Conservation (phyloP, 2,113 vertebrate genomes). For the Hydrochoerus hydrochaeris region DNA sequence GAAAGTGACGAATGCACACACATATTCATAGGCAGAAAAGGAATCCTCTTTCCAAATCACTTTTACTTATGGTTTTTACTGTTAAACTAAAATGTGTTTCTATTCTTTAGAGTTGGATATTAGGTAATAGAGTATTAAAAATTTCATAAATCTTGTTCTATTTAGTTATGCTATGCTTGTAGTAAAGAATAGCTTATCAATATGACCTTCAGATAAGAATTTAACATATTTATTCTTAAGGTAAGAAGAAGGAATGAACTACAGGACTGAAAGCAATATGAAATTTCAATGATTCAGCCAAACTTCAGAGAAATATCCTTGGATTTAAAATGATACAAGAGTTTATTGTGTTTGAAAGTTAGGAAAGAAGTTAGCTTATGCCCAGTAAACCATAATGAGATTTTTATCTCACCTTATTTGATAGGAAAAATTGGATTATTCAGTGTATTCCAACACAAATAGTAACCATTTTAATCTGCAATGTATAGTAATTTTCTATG, state of each 20-base stretch:
- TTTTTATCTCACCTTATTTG: background rate
- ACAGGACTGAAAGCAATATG: background rate
- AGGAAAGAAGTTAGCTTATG: background rate
- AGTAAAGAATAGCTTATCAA: background rate
- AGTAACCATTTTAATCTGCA: background rate
- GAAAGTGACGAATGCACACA: background rate
- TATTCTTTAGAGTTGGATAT: background rate
- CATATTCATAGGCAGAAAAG: background rate
- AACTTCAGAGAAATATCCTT: background rate
- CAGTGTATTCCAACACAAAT: background rate
- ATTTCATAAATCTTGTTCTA: background rate
- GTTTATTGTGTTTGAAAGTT: background rate
- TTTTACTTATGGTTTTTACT: background rate
- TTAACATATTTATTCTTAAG: slow-evolving; percentile 9
- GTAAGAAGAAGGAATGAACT: background rate
- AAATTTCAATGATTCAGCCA: background rate
- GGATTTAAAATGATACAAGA: background rate
- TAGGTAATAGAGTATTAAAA: background rate
- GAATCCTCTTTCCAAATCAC: background rate
- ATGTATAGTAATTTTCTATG: background rate
- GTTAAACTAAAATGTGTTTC: background rate
- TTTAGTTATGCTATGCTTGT: slow-evolving; percentile 27
- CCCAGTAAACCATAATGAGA: background rate
- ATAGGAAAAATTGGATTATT: background rate
- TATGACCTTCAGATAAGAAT: background rate